These are phyloP conservation scores for Psilopsiagon aymara DNA, from an alignment of 2,113 vertebrate species.

Conservation along the genomic window DNA sequence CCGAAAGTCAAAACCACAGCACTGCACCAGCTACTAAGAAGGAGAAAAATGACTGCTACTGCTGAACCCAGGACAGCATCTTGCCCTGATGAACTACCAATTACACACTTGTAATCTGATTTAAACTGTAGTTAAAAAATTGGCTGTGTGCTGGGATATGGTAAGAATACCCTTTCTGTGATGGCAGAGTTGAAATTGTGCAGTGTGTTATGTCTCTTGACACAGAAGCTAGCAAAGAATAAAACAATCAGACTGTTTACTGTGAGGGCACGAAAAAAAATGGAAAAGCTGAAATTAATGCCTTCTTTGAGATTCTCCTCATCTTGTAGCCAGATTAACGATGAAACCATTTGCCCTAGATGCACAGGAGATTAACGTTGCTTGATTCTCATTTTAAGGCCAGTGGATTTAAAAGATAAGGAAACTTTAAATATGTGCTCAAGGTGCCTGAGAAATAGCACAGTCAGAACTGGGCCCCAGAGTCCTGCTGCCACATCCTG, in stretches of 20 bases:
- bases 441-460: accelerated
- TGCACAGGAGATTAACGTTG: constrained; percentile 6
- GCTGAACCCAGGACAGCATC: background rate
- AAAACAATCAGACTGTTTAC: background rate
- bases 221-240: background rate
- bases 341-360: background rate
- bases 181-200: background rate
- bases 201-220: background rate
- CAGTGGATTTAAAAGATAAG: background rate
- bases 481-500: background rate
- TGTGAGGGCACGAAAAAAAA: background rate
- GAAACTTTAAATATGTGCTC: background rate
- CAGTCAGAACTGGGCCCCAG: background rate
- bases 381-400: background rate
- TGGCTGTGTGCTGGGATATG: background rate
- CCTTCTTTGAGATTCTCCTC: background rate
- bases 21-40: too few relatives aligned
- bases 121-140: background rate
- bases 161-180: background rate
- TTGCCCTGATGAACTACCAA: constrained; percentile 27
- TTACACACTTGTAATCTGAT: constrained; percentile 25
- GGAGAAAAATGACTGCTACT: too few relatives aligned
- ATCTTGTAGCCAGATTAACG: background rate
- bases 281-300: background rate
- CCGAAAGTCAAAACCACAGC: too few relatives aligned